Percentiles rank a stretch among this genome's conserved stretches.
Conservation (phyloP, 2,797 vertebrate genomes). For the Betta splendens region DNA sequence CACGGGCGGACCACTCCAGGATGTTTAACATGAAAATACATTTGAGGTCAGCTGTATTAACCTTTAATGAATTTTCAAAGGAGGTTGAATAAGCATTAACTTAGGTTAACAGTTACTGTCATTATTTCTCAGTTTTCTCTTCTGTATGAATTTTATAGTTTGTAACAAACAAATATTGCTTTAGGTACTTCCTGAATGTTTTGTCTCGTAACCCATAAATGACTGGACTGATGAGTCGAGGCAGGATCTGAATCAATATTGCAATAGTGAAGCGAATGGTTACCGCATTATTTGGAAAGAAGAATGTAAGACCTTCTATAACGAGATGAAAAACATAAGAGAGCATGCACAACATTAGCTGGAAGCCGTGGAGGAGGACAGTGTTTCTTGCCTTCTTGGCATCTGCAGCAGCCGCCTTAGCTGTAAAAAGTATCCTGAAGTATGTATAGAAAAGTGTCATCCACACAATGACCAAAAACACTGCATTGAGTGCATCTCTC, state of each 20-base stretch:
- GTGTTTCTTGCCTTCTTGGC: conserved; percentile 63
- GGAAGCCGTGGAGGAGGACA: conserved; percentile 53
- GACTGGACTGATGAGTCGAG: conserved; percentile 41
- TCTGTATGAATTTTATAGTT: background rate
- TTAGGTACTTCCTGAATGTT: conserved; percentile 43
- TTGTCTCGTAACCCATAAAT: conserved; percentile 58
- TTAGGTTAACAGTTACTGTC: too few species aligned
- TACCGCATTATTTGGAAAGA: conserved; percentile 19
- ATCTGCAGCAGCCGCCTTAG: conserved; percentile 42
- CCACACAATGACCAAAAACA: conserved; percentile 64
- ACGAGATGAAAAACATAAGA: conserved; percentile 23
- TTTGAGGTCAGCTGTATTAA: too few species aligned
- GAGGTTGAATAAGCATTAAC: too few species aligned
- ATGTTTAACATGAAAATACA: too few species aligned
- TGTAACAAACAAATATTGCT: conserved; percentile 8
- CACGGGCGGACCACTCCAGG: too few species aligned
- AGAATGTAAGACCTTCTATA: background rate
- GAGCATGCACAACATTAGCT: conserved; percentile 56
- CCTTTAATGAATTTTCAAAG: too few species aligned
- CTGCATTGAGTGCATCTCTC: too few species aligned
- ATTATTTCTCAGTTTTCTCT: background rate
- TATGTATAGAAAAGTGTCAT: conserved; percentile 68
- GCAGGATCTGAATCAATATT: conserved; percentile 28
- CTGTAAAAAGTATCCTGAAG: conserved; percentile 60
- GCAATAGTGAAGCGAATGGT: conserved; percentile 23